Base-by-base conservation (phyloP, 1,140 invertebrate species). In the Drosophila murphyi region DNA sequence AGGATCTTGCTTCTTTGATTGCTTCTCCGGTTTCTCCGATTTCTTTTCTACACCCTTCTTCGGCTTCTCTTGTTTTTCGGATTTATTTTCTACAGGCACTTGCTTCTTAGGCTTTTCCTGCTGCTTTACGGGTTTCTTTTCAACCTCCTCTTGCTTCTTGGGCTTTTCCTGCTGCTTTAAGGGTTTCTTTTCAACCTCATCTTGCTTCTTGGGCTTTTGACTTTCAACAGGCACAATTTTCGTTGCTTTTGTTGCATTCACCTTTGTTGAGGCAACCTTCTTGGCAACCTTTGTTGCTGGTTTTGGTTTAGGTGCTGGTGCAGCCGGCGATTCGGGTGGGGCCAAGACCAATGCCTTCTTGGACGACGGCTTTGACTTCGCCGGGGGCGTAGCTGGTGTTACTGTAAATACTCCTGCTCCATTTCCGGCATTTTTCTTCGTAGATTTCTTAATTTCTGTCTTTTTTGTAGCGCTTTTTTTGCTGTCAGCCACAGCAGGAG, bases 301-400 rank as follows among this genome's bases (percentile, higher is more conserved):
- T 57, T 48, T 48, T 51, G 43, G 6, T 50, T 48, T 48, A 45
- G 43, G 6, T 50, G 51, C 4, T 29, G 8, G 45, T 34, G 62
- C 50, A 41, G n/a, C 62, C 0, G 82, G 77, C 2, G 87, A 83
- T 8, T 67, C 56, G 2, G 79, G 50, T 0, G 88, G 83, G 5
- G 88, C 89, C 35, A 91, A 34, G 3, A 91, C 62, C 41, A 86
- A 20, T 2, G 89, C 74, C 5, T 56, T 68, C 4, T 83, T 87
- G 5, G 28, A 3, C 6, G 50, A 45, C 20, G 39, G 5, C 39
- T 86, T 86, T 2, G 50, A 20, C n/a, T 72, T 76, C 20, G 0
- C 5, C 12, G 3, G 29, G 12, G 28, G 31, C 6, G 10, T 63
- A 50, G 4, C 8, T n/a, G n/a, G 3, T 61, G 75, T 48, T 55